Conservation (phyloP, 2,888 invertebrate species). For the Sympetrum striolatum region DNA sequence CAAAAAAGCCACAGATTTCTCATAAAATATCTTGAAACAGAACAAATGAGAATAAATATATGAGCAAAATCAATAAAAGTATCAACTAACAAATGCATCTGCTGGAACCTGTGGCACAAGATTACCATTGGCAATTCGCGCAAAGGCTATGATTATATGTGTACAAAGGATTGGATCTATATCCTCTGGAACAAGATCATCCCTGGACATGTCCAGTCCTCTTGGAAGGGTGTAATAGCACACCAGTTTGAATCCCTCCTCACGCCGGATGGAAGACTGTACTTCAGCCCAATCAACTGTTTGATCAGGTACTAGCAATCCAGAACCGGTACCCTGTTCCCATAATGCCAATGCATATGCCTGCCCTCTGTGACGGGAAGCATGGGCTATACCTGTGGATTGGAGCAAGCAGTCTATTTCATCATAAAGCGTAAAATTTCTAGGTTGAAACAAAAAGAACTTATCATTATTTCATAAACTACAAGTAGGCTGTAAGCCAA, state of each 20-base stretch:
- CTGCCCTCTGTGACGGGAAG: conserved; percentile 15
- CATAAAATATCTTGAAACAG: neutral
- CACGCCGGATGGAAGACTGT: neutral
- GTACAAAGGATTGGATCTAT: conserved; percentile 80
- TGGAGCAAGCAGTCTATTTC: neutral
- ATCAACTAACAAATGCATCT: conserved; percentile 51
- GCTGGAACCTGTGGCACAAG: conserved; percentile 62
- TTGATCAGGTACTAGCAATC: conserved; percentile 19
- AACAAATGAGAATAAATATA: neutral
- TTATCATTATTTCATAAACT: too few species aligned
- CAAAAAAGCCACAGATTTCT: conserved; percentile 48
- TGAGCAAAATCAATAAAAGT: neutral
- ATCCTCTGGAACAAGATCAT: conserved; percentile 63
- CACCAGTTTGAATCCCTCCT: conserved; percentile 58
- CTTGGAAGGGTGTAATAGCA: conserved; percentile 75
- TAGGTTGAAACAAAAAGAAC: neutral
- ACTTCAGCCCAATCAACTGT: conserved; percentile 20
- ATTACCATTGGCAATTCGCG: conserved; percentile 67
- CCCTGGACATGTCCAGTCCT: conserved; percentile 53
- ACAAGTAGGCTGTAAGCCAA: too few species aligned
- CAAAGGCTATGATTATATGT: conserved; percentile 82
- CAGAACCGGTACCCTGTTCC: conserved; percentile 16
- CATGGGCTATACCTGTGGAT: neutral
- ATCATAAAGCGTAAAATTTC: neutral
- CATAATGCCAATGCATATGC: conserved; percentile 18